Conservation (phyloP, 2,797 vertebrate genomes). For the Epinephelus coioides region DNA sequence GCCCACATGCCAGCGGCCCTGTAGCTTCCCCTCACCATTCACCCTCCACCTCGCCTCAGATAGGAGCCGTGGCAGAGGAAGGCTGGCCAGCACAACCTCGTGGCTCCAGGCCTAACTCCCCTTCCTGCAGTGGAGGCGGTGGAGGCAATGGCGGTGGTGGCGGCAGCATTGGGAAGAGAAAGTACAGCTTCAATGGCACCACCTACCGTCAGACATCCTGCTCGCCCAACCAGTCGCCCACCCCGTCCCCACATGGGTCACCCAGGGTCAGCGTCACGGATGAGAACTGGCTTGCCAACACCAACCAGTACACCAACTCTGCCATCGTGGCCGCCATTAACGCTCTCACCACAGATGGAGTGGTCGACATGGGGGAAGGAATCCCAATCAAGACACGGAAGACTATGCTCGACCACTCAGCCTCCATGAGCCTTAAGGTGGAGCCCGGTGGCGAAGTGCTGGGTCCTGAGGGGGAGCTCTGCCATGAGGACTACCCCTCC, state of each 20-base stretch:
- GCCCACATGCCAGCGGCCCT: constrained; percentile 86
- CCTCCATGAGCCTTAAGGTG: constrained; percentile 92
- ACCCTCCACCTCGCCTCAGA: constrained; percentile 92
- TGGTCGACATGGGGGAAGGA: constrained; percentile 92
- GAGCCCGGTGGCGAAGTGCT: constrained; percentile 92
- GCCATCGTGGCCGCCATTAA: constrained; percentile 98
- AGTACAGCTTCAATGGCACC: constrained; percentile 91
- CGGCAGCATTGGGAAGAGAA: constrained; percentile 89
- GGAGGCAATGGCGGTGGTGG: constrained; percentile 43
- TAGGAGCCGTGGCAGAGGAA: constrained; percentile 92
- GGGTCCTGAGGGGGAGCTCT: constrained; percentile 85
- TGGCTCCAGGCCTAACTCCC: constrained; percentile 91
- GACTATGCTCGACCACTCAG: constrained; percentile 90
- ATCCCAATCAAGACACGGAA: constrained; percentile 95
- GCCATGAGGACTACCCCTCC: constrained; percentile 90
- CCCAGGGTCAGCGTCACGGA: constrained; percentile 94
- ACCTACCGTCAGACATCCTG: constrained; percentile 88
- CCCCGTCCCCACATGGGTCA: constrained; percentile 91
- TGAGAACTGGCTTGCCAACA: constrained; percentile 93
- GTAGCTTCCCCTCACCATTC: constrained; percentile 91
- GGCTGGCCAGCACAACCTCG: constrained; percentile 88
- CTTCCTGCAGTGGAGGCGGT: constrained; percentile 83
- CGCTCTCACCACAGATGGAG: constrained; percentile 95
- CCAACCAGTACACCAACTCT: constrained; percentile 97
- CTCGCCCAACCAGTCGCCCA: constrained; percentile 93